Evolutionary conservation across 2,797 vertebrate species (phyloP), one percentile per base, ranked within the genome.

Genomic region (Petrocephalus sullivani): DNA sequence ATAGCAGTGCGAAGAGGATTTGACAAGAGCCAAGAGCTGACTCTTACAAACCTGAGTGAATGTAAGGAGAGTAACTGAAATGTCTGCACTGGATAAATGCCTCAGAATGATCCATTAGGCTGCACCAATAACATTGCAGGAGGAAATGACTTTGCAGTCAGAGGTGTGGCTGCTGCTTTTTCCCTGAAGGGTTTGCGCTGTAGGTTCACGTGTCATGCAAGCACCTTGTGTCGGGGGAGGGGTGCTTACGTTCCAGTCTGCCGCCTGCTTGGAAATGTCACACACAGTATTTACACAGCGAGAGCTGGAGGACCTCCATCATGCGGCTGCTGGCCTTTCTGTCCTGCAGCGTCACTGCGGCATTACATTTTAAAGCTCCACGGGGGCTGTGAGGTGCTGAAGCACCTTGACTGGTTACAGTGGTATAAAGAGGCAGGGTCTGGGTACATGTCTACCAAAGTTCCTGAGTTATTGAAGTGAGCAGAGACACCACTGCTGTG

Each of bases 31-130:
- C 37, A 41, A 41, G 37, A 41, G 37, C 37, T 28, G 28, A 28
- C 78, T 49, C 78, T 83, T 83, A 21, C 41, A n/a, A 83, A 83
- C 46, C 78, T 83, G 37, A 83, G 7, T 83, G 41, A 83, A 53
- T 51, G 78, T 83, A 49, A 51, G 49, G 21, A 83, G 78, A 46
- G 23, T 83, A 51, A 83, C 51, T 83, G 78, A 83, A 53, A 83
- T 83, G 16, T 53, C n/a, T 83, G 41, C 7, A 83, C 78, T 49
- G 49, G 51, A 51, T 83, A 53, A 75, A 41, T 41, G 14, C n/a
- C n/a, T 83, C 41, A 49, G 78, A 53, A 83, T 21, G 78, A 83
- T 53, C 46, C 46, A 83, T 83, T 83, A 83, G 19, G 78, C 41
- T 83, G 41, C n/a, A 41, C n/a, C 78, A 16, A 14, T 41, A 53